A percentile compares a stretch with the other conserved stretches of the same genome.
phyloP scores from a whole-genome alignment of 2,113 vertebrate species.

The Parus major region DNA sequence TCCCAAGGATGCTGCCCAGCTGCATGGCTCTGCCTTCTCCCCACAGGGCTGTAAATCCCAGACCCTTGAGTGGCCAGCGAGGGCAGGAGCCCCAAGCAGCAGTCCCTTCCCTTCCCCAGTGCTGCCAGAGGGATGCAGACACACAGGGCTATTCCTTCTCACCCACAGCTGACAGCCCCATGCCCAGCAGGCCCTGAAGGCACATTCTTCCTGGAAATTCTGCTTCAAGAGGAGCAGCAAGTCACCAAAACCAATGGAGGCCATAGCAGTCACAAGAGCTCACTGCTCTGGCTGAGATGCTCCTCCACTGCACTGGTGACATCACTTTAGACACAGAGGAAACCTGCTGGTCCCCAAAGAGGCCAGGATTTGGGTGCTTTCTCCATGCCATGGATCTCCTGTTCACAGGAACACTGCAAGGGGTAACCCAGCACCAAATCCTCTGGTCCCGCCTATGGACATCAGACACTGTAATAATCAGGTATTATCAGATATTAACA shows the following conservation, averaged over 20 bases:
- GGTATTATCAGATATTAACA: too few relatives aligned
- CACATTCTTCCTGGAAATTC: background rate
- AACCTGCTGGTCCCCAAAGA: background rate
- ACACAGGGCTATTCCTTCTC: background rate
- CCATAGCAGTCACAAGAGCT: background rate
- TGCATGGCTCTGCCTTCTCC: background rate
- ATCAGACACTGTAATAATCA: background rate
- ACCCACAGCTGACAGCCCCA: background rate
- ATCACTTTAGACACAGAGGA: background rate
- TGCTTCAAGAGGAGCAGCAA: background rate
- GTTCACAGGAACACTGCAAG: fast-evolving
- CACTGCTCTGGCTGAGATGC: background rate
- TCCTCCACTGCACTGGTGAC: background rate
- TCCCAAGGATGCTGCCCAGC: background rate
- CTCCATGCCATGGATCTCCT: background rate
- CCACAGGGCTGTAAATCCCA: background rate
- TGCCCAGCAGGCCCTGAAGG: background rate
- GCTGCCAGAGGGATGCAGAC: background rate
- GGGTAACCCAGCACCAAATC: background rate
- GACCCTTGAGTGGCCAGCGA: fast-evolving
- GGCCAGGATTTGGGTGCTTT: background rate
- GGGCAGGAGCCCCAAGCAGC: background rate
- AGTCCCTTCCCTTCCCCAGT: background rate
- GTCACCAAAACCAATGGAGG: background rate
- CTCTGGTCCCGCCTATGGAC: background rate